A percentile compares a stretch with the other conserved stretches of the same genome.
Evolutionary conservation across 2,113 vertebrate genomes (phyloP).

Genomic region (Entelurus aequoreus): DNA sequence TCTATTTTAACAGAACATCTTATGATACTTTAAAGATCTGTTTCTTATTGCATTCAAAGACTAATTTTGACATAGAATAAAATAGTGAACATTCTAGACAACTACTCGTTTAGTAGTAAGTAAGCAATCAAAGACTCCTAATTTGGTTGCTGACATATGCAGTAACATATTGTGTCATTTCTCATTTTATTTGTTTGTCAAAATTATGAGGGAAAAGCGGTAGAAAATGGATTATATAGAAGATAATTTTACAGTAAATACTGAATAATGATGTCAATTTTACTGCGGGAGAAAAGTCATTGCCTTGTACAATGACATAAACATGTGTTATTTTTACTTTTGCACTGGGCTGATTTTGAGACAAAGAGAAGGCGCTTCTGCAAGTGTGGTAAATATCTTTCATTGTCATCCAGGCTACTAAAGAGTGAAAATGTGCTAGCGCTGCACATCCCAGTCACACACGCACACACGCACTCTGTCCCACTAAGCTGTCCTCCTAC

Average conservation of each 20-base stretch:
- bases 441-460: constrained; percentile 26
- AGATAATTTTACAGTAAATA: neutral
- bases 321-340: neutral
- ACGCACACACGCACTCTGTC: constrained; percentile 1
- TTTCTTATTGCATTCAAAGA: too few species aligned
- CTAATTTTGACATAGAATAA: too few species aligned
- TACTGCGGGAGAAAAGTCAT: neutral
- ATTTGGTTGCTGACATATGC: too few species aligned
- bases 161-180: too few species aligned
- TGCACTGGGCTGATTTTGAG: constrained; percentile 19
- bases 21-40: too few species aligned
- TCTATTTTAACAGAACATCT: too few species aligned
- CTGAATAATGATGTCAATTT: neutral
- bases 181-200: too few species aligned
- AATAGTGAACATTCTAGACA: too few species aligned
- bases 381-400: constrained; percentile 28
- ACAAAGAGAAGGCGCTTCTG: neutral
- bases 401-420: constrained; percentile 30
- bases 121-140: too few species aligned
- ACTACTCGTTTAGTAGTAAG: too few species aligned
- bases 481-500: constrained; percentile 32
- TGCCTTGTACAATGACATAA: neutral
- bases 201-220: too few species aligned
- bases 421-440: constrained; percentile 28
- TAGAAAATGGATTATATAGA: too few species aligned